Conservation (phyloP, 2,113 vertebrate genomes). For the Eubucco bourcierii region DNA sequence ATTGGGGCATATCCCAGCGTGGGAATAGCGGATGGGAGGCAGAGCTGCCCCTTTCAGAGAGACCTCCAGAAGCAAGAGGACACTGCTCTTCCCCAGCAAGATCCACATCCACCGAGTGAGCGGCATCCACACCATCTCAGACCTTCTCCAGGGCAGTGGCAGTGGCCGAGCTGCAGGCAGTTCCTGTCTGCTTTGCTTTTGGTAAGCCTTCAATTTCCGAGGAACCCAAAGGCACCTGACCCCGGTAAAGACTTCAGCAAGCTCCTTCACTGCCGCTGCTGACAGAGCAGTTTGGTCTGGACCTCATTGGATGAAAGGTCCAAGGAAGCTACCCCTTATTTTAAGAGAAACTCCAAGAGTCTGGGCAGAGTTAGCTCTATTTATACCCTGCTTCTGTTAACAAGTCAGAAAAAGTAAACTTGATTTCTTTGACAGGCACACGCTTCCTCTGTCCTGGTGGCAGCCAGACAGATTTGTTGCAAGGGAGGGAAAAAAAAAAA, state of each 20-base stretch:
- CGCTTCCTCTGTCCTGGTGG: conserved; percentile 84
- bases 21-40: conserved; percentile 83
- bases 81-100: conserved; percentile 75
- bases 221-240: conserved; percentile 64
- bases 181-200: neutral
- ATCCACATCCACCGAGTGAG: conserved; percentile 81
- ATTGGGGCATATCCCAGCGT: conserved; percentile 95
- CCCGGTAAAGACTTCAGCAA: conserved; percentile 34
- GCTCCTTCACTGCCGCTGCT: conserved; percentile 39
- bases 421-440: conserved; percentile 80
- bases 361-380: conserved; percentile 77
- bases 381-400: conserved; percentile 80
- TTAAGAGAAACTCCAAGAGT: conserved; percentile 75
- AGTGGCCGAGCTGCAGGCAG: conserved; percentile 13
- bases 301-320: conserved; percentile 72
- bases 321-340: conserved; percentile 71
- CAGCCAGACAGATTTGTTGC: conserved; percentile 83
- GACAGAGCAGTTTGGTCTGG: conserved; percentile 55
- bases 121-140: conserved; percentile 82
- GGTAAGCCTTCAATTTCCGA: neutral
- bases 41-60: conserved; percentile 75
- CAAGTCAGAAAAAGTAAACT: conserved; percentile 80
- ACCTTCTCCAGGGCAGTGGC: conserved; percentile 5
- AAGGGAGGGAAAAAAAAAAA: too few species aligned
- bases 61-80: conserved; percentile 73